phyloP scores from a whole-genome alignment of 1,140 invertebrate species.

The Zaprionus inermis region DNA sequence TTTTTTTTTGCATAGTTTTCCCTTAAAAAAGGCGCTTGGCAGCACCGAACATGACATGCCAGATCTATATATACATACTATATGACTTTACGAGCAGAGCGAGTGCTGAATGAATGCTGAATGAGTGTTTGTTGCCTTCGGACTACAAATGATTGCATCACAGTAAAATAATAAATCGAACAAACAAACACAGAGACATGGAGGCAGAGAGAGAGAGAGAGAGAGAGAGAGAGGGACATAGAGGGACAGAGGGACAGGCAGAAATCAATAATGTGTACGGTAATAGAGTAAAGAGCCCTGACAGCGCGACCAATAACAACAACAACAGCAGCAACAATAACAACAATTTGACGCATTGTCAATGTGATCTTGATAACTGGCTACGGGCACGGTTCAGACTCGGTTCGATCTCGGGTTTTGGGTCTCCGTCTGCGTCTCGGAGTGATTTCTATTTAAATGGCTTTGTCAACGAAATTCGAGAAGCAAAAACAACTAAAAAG shows the following conservation, averaged over 20 bases:
- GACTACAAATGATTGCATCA: slow-evolving; percentile 72
- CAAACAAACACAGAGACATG: slow-evolving; percentile 18
- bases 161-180: slow-evolving; percentile 66
- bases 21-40: no score
- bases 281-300: slow-evolving; percentile 63
- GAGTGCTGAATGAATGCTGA: slow-evolving; percentile 37
- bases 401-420: not conserved
- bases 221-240: not conserved
- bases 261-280: slow-evolving; percentile 41
- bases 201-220: slow-evolving; percentile 18
- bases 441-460: slow-evolving; percentile 82
- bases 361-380: slow-evolving; percentile 80
- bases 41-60: not conserved
- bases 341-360: slow-evolving; percentile 80
- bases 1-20: no score
- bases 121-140: slow-evolving; percentile 36
- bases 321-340: slow-evolving; percentile 36
- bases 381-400: slow-evolving; percentile 26
- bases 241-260: not conserved
- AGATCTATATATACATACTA: slow-evolving; percentile 12
- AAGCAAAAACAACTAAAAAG: slow-evolving; percentile 52
- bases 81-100: not conserved
- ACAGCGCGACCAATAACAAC: slow-evolving; percentile 27
- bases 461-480: slow-evolving; percentile 80
- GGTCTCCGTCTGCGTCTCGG: slow-evolving; percentile 29